Percentiles rank a stretch among this genome's conserved stretches.
Evolutionary conservation across 2,113 vertebrate species (phyloP).

Genomic region (Monarcha castaneiventris): DNA sequence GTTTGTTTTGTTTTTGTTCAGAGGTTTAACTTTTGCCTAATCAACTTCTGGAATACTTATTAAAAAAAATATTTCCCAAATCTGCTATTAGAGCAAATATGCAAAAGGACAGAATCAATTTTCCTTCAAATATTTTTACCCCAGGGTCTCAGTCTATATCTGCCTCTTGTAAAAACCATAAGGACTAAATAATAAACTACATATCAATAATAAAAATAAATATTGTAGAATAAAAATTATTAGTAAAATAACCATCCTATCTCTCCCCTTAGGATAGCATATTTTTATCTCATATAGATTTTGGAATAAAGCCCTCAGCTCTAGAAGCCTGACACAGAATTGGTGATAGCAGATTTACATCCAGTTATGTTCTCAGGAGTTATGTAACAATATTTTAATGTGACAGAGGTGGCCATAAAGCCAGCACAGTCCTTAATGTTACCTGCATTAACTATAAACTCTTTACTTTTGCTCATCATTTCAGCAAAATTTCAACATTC

Average conservation of each 20-base stretch:
- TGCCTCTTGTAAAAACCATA: background rate
- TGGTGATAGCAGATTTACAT: background rate
- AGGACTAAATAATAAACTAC: background rate
- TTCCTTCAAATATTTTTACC: background rate
- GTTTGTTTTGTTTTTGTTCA: background rate
- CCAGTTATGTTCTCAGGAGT: background rate
- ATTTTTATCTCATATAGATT: background rate
- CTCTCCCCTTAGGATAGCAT: background rate
- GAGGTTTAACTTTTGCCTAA: background rate
- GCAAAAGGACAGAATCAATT: accelerated
- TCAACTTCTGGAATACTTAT: background rate
- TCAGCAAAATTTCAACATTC: background rate
- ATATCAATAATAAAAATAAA: background rate
- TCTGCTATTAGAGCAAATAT: background rate
- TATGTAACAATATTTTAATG: background rate
- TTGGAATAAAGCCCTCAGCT: background rate
- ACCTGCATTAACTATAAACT: background rate
- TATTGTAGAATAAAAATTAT: background rate
- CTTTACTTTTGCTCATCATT: background rate
- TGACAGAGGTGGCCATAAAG: background rate
- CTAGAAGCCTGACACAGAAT: background rate
- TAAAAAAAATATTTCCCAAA: background rate
- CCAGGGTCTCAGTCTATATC: background rate
- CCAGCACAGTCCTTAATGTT: background rate
- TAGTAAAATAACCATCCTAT: background rate